Evolutionary conservation across 2,888 invertebrate genomes (phyloP).

Genomic region (Limnephilus lunatus): DNA sequence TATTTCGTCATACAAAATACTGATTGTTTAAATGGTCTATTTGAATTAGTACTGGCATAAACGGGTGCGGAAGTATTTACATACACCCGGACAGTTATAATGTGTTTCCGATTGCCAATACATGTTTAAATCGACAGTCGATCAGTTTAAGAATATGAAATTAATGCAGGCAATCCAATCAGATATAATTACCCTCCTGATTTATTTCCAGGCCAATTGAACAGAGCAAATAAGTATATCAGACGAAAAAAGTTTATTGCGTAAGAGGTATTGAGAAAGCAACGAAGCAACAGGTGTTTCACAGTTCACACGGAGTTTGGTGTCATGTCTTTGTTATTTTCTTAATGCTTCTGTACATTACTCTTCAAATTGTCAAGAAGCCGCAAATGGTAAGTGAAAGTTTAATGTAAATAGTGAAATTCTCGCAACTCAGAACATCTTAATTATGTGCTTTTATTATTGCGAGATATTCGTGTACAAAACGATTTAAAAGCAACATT

Average conservation of each 20-base stretch:
- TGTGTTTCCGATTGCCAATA: background rate
- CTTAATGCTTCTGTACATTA: background rate
- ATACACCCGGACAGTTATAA: background rate
- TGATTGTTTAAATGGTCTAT: background rate
- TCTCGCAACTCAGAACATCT: background rate
- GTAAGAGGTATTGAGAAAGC: background rate
- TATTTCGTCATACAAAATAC: background rate
- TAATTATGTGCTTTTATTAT: background rate
- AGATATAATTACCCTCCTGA: background rate
- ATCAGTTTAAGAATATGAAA: background rate
- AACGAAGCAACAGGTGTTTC: background rate
- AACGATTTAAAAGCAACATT: too few relatives aligned
- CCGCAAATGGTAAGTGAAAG: background rate
- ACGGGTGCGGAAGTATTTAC: background rate
- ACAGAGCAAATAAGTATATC: background rate
- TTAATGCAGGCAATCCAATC: slow-evolving; percentile 13
- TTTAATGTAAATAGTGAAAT: background rate
- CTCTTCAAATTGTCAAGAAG: background rate
- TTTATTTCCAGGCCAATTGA: background rate
- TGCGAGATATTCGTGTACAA: background rate
- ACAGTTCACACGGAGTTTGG: background rate
- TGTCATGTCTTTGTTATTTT: background rate
- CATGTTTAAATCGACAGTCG: slow-evolving; percentile 3
- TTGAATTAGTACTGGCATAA: background rate
- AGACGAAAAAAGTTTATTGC: background rate